phyloP scores from a whole-genome alignment of 2,113 vertebrate species.

The Cryptoleucopteryx plumbea region DNA sequence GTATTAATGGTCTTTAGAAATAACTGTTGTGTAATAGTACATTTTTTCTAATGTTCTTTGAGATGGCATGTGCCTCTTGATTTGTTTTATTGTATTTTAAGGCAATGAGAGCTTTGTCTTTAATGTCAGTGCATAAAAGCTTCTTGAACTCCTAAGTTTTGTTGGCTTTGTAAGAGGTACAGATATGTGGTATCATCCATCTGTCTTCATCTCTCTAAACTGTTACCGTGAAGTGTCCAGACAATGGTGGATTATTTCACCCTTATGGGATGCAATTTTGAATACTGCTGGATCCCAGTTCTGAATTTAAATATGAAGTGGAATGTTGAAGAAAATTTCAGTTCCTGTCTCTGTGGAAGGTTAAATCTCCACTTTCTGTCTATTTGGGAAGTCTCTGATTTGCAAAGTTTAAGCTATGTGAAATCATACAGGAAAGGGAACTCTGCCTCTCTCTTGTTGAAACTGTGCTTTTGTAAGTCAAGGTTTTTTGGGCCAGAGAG shows the following conservation, averaged over 20 bases:
- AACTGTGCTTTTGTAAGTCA: neutral
- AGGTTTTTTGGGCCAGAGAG: neutral
- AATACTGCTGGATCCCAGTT: neutral
- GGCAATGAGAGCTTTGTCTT: neutral
- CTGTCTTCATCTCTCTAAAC: neutral
- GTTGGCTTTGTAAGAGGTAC: neutral
- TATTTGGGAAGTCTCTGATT: neutral
- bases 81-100: neutral
- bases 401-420: neutral
- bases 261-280: neutral
- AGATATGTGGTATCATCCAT: neutral
- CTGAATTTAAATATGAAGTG: neutral
- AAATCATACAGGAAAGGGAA: neutral
- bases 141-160: neutral
- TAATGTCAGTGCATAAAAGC: neutral
- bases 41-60: neutral
- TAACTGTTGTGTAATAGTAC: neutral
- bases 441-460: neutral
- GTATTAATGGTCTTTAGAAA: neutral
- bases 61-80: rapidly evolving
- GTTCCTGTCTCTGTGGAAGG: neutral
- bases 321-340: neutral
- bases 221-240: neutral
- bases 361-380: neutral
- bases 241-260: neutral